Percentiles rank a stretch among this genome's conserved stretches.
Conservation (phyloP, 1,140 invertebrate genomes). For the Lasioglossum baleicum region DNA sequence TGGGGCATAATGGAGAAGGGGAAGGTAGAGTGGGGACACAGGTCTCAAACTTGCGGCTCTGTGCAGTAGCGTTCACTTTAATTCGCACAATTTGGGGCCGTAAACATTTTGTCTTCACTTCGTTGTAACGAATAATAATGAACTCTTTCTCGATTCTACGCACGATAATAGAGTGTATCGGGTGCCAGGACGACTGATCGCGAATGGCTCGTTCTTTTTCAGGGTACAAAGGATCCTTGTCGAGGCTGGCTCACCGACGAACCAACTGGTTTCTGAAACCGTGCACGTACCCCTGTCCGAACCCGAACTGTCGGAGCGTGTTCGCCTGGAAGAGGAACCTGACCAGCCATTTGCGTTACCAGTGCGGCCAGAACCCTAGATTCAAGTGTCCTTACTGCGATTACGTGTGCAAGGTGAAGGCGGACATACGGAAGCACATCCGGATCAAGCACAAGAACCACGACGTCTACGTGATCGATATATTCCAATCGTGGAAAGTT, state of each 20-base stretch:
- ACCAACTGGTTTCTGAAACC: neutral
- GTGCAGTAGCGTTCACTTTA: no score
- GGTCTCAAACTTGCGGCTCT: no score
- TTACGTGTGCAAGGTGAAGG: conserved; percentile 59
- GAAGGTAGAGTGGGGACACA: no score
- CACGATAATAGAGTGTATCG: neutral
- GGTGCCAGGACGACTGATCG: conserved; percentile 14
- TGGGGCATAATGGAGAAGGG: no score
- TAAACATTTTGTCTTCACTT: no score
- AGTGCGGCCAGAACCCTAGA: conserved; percentile 81
- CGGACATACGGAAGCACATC: conserved; percentile 65
- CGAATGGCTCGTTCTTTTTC: conserved; percentile 49
- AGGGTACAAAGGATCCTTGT: conserved; percentile 16
- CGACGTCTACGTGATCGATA: conserved; percentile 59
- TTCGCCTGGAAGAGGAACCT: conserved; percentile 72
- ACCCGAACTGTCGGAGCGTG: conserved; percentile 65
- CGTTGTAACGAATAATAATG: no score
- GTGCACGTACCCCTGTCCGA: conserved; percentile 65
- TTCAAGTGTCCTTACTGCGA: conserved; percentile 79
- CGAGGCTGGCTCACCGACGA: neutral
- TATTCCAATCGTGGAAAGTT: conserved; percentile 33
- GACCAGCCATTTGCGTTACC: conserved; percentile 78
- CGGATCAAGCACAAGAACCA: conserved; percentile 67
- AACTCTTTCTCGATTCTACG: neutral
- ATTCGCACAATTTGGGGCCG: no score